These are phyloP conservation scores for Saccostrea cuccullata DNA, from an alignment of 1,140 invertebrate genomes.

Conservation along the genomic window DNA sequence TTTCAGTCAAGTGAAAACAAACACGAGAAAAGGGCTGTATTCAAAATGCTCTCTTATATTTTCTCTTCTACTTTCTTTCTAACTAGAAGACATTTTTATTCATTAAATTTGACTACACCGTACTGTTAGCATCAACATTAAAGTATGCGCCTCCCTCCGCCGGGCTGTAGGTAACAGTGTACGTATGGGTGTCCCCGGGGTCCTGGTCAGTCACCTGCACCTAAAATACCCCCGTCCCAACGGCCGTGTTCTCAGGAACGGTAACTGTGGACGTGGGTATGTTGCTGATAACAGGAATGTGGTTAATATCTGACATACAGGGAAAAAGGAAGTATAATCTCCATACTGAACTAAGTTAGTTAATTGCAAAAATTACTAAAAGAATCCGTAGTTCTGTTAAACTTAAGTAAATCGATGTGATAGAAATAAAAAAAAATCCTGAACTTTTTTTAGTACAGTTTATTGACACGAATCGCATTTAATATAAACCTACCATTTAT, in stretches of 20 bases:
- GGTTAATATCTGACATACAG: conserved; percentile 43
- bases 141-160: conserved; percentile 42
- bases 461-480: too few species aligned
- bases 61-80: too few species aligned
- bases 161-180: conserved; percentile 37
- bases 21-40: too few species aligned
- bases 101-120: background rate
- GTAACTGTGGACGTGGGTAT: conserved; percentile 42
- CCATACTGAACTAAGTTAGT: too few species aligned
- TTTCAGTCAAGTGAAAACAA: too few species aligned
- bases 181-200: conserved; percentile 20
- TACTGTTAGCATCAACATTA: conserved; percentile 13
- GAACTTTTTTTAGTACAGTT: too few species aligned
- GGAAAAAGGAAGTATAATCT: background rate
- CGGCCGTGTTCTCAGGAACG: conserved; percentile 46
- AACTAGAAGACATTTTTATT: too few species aligned
- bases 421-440: too few species aligned
- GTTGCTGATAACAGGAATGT: conserved; percentile 47
- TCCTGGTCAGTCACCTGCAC: conserved; percentile 44
- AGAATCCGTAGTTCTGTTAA: too few species aligned
- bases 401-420: too few species aligned
- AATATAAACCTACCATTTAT: background rate
- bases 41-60: too few species aligned
- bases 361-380: too few species aligned
- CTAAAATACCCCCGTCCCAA: conserved; percentile 33